Evolutionary conservation across 1,140 invertebrate genomes (phyloP), one percentile per base, ranked within the genome.

Genomic region (Helicoverpa armigera): DNA sequence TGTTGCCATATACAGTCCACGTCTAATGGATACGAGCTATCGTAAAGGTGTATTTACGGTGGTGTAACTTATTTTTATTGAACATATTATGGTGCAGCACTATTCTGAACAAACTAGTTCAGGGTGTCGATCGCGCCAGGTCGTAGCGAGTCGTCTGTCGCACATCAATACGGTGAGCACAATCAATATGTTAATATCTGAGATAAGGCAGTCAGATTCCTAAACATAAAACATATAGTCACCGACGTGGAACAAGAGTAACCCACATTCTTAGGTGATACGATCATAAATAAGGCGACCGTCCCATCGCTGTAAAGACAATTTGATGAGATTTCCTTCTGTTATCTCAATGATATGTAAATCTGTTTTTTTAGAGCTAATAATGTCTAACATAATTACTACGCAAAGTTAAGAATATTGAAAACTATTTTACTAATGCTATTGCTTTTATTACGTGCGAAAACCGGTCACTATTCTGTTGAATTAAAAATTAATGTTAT

Each of bases 121-220:
- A 82, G 73, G 80, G 80, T 84, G 61, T 75, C 60, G 63, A 73
- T 61, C 63, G 79, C 60, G 74, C 51, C 78, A 58, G 83, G 56
- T 81, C 83, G 48, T 84, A 60, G 48, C 35, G 12, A 74, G 18
- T 35, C 51, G 87, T 90, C 85, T 88, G 85, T 89, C 86, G 85
- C 87, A 89, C 88, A 93, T 91, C 89, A 92, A 92, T 93, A 91
- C 85, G 86, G 85, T 85, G 88, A 91, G 87, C 87, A 89, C 89
- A 92, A 94, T 93, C 92, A 91, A 93, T 93, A 93, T 93, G 89
- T 93, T 93, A 93, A 93, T 93, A 92, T 93, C 92, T 86, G 58
- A 90, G 92, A 94, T 93, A 91, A 92, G 86, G 88, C 87, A 92
- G 88, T 90, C 83, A 89, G 88, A 93, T 92, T 91, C 88, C 87